Conservation (phyloP, 2,797 vertebrate species). For the Erithacus rubecula region DNA sequence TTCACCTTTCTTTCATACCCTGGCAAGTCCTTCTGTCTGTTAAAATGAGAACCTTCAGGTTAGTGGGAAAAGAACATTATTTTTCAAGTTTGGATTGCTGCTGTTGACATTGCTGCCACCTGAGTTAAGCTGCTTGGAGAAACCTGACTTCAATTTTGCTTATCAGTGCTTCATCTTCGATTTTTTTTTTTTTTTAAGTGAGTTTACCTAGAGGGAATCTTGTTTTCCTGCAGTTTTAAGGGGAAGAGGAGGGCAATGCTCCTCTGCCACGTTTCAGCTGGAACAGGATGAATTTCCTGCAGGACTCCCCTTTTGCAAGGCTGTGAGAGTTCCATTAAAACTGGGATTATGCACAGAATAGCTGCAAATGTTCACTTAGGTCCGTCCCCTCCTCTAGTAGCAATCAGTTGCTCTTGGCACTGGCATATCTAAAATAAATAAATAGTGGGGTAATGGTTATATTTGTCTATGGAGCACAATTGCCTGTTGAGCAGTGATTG, state of each 20-base stretch:
- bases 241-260: fast-evolving
- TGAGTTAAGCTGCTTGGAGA: neutral
- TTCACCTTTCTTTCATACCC: neutral
- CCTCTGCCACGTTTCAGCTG: fast-evolving
- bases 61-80: neutral
- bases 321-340: neutral
- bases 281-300: neutral
- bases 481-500: neutral
- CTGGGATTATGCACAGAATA: neutral
- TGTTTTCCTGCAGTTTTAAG: neutral
- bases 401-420: neutral
- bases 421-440: neutral
- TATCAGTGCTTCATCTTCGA: neutral
- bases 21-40: neutral
- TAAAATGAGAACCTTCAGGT: neutral
- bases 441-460: neutral
- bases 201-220: neutral
- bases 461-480: neutral
- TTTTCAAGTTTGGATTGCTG: neutral
- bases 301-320: neutral
- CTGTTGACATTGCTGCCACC: neutral
- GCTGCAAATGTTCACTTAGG: neutral
- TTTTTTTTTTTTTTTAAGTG: neutral
- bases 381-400: neutral
- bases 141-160: neutral